Conservation (phyloP, 2,888 invertebrate species). For the Oscheius sp. region DNA sequence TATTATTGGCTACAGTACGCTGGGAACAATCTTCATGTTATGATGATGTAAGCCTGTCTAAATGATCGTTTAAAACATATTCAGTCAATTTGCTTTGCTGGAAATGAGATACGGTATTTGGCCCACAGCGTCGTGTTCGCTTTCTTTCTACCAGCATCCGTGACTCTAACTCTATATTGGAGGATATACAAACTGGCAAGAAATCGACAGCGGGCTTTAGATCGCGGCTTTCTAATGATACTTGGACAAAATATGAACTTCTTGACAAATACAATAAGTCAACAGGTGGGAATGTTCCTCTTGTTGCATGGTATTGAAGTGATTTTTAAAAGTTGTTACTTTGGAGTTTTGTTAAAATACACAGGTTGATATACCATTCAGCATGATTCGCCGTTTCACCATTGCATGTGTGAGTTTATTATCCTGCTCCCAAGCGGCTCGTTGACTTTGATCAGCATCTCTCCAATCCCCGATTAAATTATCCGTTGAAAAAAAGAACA, state of each 20-base stretch:
- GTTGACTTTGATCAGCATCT: not conserved
- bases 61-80: not conserved
- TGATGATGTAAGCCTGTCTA: slow-evolving; percentile 50
- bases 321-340: not conserved
- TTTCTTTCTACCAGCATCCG: slow-evolving; percentile 70
- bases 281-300: slow-evolving; percentile 48
- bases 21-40: slow-evolving; percentile 63
- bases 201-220: slow-evolving; percentile 66
- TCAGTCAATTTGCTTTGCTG: slow-evolving; percentile 65
- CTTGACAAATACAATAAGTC: slow-evolving; percentile 68
- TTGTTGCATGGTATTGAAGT: slow-evolving; percentile 1
- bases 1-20: slow-evolving; percentile 66
- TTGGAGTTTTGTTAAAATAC: not conserved
- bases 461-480: not conserved
- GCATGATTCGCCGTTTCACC: not conserved
- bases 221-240: slow-evolving; percentile 69
- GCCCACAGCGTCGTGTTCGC: slow-evolving; percentile 70
- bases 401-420: not conserved
- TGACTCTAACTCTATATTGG: slow-evolving; percentile 70
- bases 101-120: slow-evolving; percentile 68
- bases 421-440: not conserved
- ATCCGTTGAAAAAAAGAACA: not conserved
- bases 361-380: not conserved
- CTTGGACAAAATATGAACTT: slow-evolving; percentile 70
- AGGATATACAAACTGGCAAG: slow-evolving; percentile 68